phyloP scores from a whole-genome alignment of 2,113 vertebrate genomes.

The Xenus cinereus region DNA sequence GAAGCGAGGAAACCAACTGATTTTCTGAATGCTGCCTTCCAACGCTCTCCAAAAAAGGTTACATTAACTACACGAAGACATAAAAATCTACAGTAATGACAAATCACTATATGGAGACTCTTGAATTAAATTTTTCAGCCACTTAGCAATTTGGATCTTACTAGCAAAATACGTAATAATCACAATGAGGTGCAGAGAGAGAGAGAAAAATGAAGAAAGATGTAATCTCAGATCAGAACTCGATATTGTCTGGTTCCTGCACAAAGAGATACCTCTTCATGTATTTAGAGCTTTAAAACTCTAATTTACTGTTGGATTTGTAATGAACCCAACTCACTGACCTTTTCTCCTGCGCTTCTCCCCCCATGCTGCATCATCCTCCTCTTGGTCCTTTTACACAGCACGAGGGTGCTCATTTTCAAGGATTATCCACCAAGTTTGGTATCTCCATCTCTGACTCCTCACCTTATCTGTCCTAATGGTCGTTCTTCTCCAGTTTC shows the following conservation, averaged over 20 bases:
- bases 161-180: neutral
- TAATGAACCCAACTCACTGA: neutral
- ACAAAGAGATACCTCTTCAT: neutral
- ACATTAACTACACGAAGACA: neutral
- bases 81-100: neutral
- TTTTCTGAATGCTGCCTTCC: slow-evolving; percentile 3
- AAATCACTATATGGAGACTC: neutral
- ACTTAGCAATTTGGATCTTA: neutral
- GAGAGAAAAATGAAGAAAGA: neutral
- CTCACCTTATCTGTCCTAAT: neutral
- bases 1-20: neutral
- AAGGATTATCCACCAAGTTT: neutral
- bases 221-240: neutral
- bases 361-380: neutral
- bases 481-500: neutral
- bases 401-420: neutral
- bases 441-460: neutral
- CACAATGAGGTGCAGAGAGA: neutral
- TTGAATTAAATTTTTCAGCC: neutral
- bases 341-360: neutral
- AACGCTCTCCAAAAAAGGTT: neutral
- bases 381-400: neutral
- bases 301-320: neutral
- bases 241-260: neutral
- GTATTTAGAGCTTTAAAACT: neutral